Evolutionary conservation across 30 jellyfish, hydroid and myxozoan genomes (phyloP).

Genomic region (Turritopsis rubra): DNA sequence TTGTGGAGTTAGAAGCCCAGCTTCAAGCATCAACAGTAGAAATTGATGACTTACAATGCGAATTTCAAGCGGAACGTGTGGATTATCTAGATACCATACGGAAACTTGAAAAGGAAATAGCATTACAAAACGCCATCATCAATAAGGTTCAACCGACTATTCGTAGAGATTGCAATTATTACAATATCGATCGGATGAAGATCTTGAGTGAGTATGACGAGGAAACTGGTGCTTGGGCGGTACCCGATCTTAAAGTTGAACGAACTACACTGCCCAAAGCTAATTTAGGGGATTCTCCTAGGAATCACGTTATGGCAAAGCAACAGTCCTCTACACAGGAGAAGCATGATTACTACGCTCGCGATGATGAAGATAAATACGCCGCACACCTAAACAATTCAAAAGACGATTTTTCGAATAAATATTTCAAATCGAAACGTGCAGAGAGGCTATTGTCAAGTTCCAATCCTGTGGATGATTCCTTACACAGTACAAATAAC

Average conservation of each 20-base stretch:
- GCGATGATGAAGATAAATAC: constrained; percentile 54
- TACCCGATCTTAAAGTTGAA: constrained; percentile 82
- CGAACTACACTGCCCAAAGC: constrained; percentile 72
- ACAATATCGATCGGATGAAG: constrained; percentile 58
- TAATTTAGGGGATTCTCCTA: constrained; percentile 30
- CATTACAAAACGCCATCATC: constrained; percentile 72
- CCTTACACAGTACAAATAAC: neutral
- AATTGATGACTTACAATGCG: constrained; percentile 78
- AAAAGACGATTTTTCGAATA: constrained; percentile 53
- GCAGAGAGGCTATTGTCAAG: constrained; percentile 81
- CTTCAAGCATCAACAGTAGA: constrained; percentile 69
- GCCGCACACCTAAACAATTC: constrained; percentile 47
- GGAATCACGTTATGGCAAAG: neutral
- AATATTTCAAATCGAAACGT: constrained; percentile 78
- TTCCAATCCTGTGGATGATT: neutral
- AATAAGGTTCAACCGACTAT: constrained; percentile 90
- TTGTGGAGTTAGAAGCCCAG: constrained; percentile 44
- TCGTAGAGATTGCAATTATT: constrained; percentile 93
- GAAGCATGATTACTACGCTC: constrained; percentile 32
- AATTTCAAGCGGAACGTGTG: constrained; percentile 88
- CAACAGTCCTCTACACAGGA: constrained; percentile 19
- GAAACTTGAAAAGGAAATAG: constrained; percentile 68
- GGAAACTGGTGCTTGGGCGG: constrained; percentile 51
- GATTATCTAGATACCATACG: constrained; percentile 92
- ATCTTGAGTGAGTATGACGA: constrained; percentile 75